These are phyloP conservation scores for Drosophila trichaetosa DNA, from an alignment of 2,888 invertebrate species.

Conservation along the genomic window DNA sequence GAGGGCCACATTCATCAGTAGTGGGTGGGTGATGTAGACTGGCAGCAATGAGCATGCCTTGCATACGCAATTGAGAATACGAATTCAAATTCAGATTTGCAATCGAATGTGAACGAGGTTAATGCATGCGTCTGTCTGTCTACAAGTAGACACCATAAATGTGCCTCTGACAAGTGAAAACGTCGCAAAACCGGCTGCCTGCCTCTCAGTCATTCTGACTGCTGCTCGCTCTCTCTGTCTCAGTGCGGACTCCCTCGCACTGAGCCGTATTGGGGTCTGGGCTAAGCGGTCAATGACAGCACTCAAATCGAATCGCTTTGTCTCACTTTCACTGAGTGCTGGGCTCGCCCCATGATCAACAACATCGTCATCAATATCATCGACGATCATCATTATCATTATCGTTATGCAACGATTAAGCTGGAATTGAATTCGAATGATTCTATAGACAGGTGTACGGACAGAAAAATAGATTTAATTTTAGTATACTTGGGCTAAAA, in stretches of 20 bases:
- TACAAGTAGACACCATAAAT: constrained; percentile 20
- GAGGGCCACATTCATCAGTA: constrained; percentile 38
- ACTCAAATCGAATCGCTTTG: constrained; percentile 6
- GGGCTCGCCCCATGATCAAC: neutral
- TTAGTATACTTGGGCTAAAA: constrained; percentile 28
- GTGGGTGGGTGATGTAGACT: constrained; percentile 22
- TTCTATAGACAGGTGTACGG: constrained; percentile 10
- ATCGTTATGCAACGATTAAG: neutral
- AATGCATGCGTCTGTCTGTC: constrained; percentile 44
- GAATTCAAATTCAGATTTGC: constrained; percentile 51
- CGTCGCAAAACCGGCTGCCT: constrained; percentile 47
- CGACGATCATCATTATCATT: neutral
- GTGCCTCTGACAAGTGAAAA: constrained; percentile 50
- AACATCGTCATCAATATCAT: constrained; percentile 6
- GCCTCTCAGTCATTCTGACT: constrained; percentile 33
- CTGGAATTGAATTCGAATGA: neutral
- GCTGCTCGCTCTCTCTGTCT: neutral
- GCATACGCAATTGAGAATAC: constrained; percentile 56
- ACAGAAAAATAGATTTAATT: constrained; percentile 66
- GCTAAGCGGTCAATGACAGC: constrained; percentile 45
- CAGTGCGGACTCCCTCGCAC: constrained; percentile 5
- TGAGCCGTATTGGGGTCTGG: constrained; percentile 30
- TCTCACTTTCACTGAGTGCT: constrained; percentile 51
- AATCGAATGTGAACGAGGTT: constrained; percentile 76
- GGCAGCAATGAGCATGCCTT: constrained; percentile 21